Conservation (phyloP, 2,113 vertebrate genomes). For the Eudorcas thomsonii region DNA sequence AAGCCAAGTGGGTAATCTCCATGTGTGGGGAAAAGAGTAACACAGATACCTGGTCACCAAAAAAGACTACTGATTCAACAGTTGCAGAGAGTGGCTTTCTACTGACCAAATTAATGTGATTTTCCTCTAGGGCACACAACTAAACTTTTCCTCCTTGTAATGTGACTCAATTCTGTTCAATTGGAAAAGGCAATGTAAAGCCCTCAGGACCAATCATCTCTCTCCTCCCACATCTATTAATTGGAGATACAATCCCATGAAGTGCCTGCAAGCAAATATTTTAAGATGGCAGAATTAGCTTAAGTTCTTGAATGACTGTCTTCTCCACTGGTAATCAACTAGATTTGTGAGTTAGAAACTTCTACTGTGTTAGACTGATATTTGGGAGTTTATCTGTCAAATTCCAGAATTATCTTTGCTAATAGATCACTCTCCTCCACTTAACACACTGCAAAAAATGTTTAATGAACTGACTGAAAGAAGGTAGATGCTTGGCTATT, state of each 20-base stretch:
- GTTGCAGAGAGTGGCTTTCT: background rate
- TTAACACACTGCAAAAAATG: background rate
- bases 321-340: no score
- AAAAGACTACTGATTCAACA: background rate
- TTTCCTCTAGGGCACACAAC: background rate
- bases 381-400: background rate
- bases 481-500: background rate
- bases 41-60: background rate
- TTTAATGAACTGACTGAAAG: background rate
- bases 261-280: background rate
- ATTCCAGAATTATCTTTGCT: background rate
- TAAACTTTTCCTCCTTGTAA: background rate
- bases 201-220: background rate
- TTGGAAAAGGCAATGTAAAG: background rate
- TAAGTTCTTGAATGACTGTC: background rate
- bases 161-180: background rate
- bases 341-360: background rate
- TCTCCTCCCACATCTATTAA: background rate
- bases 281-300: background rate
- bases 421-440: background rate
- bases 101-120: background rate
- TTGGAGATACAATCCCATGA: background rate
- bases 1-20: background rate
- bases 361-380: background rate
- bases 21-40: background rate